Base-by-base conservation (phyloP, 2,888 invertebrate genomes). In the Melitaea athalia region DNA sequence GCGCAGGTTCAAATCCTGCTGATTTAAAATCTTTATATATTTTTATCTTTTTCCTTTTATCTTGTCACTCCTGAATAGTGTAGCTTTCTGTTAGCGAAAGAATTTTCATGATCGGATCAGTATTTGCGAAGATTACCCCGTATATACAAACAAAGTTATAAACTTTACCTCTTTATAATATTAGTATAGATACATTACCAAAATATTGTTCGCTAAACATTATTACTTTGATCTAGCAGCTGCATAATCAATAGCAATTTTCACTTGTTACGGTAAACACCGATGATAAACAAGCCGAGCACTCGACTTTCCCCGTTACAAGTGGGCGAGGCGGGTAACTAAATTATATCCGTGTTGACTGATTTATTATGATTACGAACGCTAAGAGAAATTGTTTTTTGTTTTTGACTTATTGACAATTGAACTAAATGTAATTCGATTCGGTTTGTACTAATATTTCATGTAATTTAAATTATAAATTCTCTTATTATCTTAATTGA, bases 291-390 rank as follows among this genome's bases (percentile, higher is more conserved):
- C 66, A 50, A 52, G 64, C 53, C 50, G 62, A 70, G 61, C 68
- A 33, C 33, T 55, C 53, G 68, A 72, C 68, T 70, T 70, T 70
- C 72, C 67, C 72, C 64, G 67, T 62, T 64, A 59, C 72, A 64
- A 66, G 70, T 72, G 72, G 72, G 72, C 68, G 72, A 68, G 72
- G 69, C 72, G 63, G 55, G 63, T 64, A 50, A 52, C 70, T 72
- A 70, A 72, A 72, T 70, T 72, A 72, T 70, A 72, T 70, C 72
- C 63, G 63, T 60, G 61, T 61, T 68, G 64, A 66, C 68, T 68
- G 72, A 72, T 72, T 72, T 72, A 72, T 68, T 66, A 65, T 72
- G 68, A 70, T 72, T 61, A 66, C 63, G 24, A 63, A 61, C 65
- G 67, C 63, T 45, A 60, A 62, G 68, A 55, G 70, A 68, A 72